A percentile compares a stretch with the other conserved stretches of the same genome.
phyloP scores from a whole-genome alignment of 2,113 vertebrate genomes.

The Leptosomus discolor region DNA sequence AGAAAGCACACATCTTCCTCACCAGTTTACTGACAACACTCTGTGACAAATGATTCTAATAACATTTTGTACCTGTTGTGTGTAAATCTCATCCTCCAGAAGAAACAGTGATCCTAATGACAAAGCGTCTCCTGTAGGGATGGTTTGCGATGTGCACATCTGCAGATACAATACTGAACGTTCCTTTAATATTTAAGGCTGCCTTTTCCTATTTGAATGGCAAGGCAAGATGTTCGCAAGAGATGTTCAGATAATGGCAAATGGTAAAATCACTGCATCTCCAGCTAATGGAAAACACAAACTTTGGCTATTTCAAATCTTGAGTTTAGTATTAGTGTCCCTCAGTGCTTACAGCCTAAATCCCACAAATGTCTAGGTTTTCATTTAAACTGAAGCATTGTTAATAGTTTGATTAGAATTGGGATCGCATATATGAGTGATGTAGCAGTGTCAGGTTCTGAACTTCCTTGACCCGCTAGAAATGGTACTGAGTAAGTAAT shows the following conservation, averaged over 20 bases:
- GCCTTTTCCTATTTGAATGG: background rate
- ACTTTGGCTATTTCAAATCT: background rate
- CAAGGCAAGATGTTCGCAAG: background rate
- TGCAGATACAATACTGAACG: background rate
- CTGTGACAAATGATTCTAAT: constrained; percentile 10
- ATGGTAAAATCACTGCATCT: background rate
- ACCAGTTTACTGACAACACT: background rate
- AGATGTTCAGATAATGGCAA: background rate
- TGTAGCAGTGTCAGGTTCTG: background rate
- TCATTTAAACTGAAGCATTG: background rate
- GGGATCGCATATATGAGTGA: background rate
- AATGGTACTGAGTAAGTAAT: background rate
- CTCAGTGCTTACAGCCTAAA: background rate
- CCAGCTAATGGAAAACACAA: background rate
- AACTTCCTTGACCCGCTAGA: background rate
- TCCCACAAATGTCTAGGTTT: background rate
- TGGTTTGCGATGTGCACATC: background rate
- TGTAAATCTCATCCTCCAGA: background rate
- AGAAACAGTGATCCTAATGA: background rate
- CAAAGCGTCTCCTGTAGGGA: background rate
- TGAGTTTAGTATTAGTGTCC: background rate
- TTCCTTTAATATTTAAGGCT: background rate
- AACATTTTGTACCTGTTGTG: background rate
- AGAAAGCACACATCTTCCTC: background rate
- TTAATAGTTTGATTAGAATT: background rate